A percentile compares a stretch with the other conserved stretches of the same genome.
phyloP scores from a whole-genome alignment of 2,113 vertebrate genomes.

The Zapornia atra region DNA sequence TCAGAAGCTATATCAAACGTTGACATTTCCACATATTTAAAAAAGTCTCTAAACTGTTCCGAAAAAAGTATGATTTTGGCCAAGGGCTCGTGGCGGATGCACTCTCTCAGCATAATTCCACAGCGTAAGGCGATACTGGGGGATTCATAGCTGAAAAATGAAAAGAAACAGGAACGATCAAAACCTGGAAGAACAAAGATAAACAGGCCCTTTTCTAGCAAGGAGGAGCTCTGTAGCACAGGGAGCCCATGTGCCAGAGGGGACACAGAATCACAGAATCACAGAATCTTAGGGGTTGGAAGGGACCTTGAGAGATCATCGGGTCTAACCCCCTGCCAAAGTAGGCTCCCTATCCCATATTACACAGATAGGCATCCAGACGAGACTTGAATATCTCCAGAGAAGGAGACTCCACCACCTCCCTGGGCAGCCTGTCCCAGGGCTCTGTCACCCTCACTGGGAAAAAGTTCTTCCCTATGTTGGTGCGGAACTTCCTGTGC shows the following conservation, averaged over 20 bases:
- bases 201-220: background rate
- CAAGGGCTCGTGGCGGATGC: conserved; percentile 94
- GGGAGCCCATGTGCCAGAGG: rapidly evolving
- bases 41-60: conserved; percentile 89
- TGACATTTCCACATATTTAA: conserved; percentile 96
- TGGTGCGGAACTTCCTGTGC: no score
- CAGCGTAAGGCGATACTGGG: conserved; percentile 92
- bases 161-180: background rate
- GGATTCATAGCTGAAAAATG: conserved; percentile 88
- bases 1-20: conserved; percentile 98
- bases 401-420: no score
- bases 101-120: conserved; percentile 97
- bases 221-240: background rate
- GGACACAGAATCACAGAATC: background rate
- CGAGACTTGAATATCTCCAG: no score
- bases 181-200: background rate
- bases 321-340: no score
- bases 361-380: no score
- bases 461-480: no score
- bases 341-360: no score
- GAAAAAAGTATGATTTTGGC: conserved; percentile 92
- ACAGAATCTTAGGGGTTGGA: no score
- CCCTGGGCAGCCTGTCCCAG: no score
- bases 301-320: no score
- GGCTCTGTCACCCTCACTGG: no score